These are phyloP conservation scores for Xylota sylvarum DNA, from an alignment of 2,888 invertebrate species.

Conservation along the genomic window DNA sequence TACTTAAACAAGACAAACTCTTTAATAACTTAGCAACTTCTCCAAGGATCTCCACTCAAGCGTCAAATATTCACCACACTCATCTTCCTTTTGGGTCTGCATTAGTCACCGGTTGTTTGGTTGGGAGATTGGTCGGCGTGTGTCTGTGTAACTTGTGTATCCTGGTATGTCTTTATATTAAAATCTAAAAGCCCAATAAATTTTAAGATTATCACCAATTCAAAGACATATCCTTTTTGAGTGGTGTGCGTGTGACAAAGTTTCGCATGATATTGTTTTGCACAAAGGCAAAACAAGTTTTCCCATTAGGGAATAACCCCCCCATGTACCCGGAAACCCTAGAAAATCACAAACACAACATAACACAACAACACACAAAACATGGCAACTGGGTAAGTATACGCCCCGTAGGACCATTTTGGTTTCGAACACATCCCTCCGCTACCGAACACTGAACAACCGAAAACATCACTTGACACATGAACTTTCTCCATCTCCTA, in stretches of 20 bases:
- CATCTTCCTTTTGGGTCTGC: background rate
- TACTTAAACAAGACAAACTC: constrained; percentile 36
- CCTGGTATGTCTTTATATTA: constrained; percentile 40
- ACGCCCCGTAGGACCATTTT: constrained; percentile 52
- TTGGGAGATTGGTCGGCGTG: background rate
- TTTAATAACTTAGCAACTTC: constrained; percentile 44
- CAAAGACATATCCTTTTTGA: constrained; percentile 1
- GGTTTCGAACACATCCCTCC: background rate
- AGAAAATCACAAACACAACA: constrained; percentile 35
- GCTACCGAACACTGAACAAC: constrained; percentile 20
- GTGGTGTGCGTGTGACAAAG: constrained; percentile 56
- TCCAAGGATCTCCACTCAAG: background rate
- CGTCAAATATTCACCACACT: constrained; percentile 33
- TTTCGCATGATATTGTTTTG: constrained; percentile 54
- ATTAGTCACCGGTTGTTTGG: constrained; percentile 28
- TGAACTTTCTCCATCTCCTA: constrained; percentile 62
- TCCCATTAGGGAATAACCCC: constrained; percentile 68
- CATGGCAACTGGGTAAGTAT: constrained; percentile 38
- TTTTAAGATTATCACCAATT: constrained; percentile 73
- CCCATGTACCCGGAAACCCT: constrained; percentile 45
- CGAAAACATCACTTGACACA: constrained; percentile 73
- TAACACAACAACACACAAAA: constrained; percentile 26
- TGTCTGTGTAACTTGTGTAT: constrained; percentile 1
- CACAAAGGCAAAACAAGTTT: constrained; percentile 65
- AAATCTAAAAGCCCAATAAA: constrained; percentile 70